These are phyloP conservation scores for Pimpla rufipes DNA, from an alignment of 2,888 invertebrate genomes.

Conservation along the genomic window DNA sequence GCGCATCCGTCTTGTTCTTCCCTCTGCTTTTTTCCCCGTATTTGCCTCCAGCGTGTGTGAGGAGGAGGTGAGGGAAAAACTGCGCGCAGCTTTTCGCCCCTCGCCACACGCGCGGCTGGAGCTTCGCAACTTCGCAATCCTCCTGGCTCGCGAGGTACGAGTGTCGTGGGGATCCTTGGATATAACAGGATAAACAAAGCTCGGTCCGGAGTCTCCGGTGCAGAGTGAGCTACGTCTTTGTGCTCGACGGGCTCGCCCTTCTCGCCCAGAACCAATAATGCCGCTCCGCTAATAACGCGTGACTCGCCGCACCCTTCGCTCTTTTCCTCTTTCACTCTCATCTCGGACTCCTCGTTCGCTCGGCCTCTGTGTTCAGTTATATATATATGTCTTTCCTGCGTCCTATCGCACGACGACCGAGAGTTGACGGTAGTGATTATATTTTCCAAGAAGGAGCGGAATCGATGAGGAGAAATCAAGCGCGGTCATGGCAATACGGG, in stretches of 20 bases:
- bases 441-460: constrained; percentile 27
- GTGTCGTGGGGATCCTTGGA: constrained; percentile 35
- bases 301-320: constrained; percentile 8
- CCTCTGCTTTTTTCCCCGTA: constrained; percentile 42
- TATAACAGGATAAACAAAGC: constrained; percentile 55
- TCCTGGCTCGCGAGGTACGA: constrained; percentile 28
- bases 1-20: constrained; percentile 56
- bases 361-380: not conserved
- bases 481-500: constrained; percentile 10
- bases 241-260: constrained; percentile 31
- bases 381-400: not conserved
- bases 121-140: constrained; percentile 8
- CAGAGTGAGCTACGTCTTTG: constrained; percentile 16
- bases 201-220: constrained; percentile 46
- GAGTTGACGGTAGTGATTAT: constrained; percentile 34
- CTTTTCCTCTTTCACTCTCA: constrained; percentile 1
- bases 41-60: constrained; percentile 58
- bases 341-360: not conserved
- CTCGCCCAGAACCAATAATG: constrained; percentile 44
- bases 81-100: constrained; percentile 16
- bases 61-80: constrained; percentile 13
- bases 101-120: constrained; percentile 35
- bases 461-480: constrained; percentile 4
- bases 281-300: constrained; percentile 41
- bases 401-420: constrained; percentile 19